Evolutionary conservation across 2,888 invertebrate species (phyloP).

Genomic region (Lasioglossum oenotherae): DNA sequence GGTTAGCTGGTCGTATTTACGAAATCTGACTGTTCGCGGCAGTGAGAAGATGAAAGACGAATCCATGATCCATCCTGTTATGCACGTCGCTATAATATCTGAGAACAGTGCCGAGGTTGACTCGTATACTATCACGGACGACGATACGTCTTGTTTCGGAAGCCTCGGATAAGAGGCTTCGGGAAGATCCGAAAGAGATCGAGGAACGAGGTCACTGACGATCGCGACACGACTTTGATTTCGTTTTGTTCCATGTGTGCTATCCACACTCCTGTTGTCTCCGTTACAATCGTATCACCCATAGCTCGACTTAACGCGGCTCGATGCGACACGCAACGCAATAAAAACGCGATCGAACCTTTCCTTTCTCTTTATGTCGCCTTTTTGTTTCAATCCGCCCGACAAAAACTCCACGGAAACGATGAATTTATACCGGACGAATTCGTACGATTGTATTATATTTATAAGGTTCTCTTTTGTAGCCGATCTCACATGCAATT

Average conservation of each 20-base stretch:
- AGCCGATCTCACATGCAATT: not conserved
- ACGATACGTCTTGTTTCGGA: conserved; percentile 47
- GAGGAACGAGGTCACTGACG: conserved; percentile 58
- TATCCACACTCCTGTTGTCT: not conserved
- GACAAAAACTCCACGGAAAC: too few relatives aligned
- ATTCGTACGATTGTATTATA: not conserved
- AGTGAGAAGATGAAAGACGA: not conserved
- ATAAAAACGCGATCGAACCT: conserved; percentile 24
- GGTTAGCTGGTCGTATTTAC: not conserved
- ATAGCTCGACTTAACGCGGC: not conserved
- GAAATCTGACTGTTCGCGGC: not conserved
- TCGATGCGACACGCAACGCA: not conserved
- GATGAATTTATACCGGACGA: not conserved
- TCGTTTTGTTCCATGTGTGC: conserved; percentile 20
- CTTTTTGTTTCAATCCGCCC: not conserved
- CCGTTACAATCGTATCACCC: conserved; percentile 25
- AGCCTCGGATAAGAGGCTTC: conserved; percentile 58
- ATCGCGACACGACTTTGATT: conserved; percentile 51
- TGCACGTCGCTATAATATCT: conserved; percentile 24
- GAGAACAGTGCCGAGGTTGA: conserved; percentile 56
- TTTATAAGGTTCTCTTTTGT: not conserved
- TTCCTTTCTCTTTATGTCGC: not conserved
- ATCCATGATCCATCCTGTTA: not conserved
- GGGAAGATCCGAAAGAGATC: conserved; percentile 50
- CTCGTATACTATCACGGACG: conserved; percentile 62